Evolutionary conservation across 2,888 invertebrate species (phyloP).

Genomic region (Volucella zonaria): DNA sequence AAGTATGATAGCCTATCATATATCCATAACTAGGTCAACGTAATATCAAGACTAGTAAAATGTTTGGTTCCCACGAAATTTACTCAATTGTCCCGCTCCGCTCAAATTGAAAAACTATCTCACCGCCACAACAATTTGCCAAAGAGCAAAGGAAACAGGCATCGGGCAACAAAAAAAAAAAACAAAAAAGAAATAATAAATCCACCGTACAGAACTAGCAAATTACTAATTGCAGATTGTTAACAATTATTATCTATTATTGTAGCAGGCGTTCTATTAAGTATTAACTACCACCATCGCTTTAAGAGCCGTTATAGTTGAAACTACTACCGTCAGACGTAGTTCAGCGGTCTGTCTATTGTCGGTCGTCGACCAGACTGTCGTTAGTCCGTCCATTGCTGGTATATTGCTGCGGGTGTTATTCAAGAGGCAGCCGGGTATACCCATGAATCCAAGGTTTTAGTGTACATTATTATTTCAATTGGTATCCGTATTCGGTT

Average conservation of each 20-base stretch:
- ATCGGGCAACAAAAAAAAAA: background rate
- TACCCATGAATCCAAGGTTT: conserved; percentile 65
- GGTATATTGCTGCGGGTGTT: conserved; percentile 65
- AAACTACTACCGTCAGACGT: conserved; percentile 10
- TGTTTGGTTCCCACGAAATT: conserved; percentile 66
- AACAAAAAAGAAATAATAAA: conserved; percentile 12
- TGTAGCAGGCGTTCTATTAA: conserved; percentile 70
- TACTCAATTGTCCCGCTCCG: conserved; percentile 46
- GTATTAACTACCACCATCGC: conserved; percentile 51
- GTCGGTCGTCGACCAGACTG: conserved; percentile 18
- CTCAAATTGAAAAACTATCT: conserved; percentile 60
- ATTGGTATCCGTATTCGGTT: conserved; percentile 73
- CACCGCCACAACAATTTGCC: conserved; percentile 44
- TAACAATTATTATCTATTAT: conserved; percentile 74
- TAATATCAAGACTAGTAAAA: conserved; percentile 16
- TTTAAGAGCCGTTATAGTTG: conserved; percentile 58
- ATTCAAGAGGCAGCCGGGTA: conserved; percentile 58
- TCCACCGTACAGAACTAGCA: conserved; percentile 49
- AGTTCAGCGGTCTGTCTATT: conserved; percentile 3
- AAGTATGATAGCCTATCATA: conserved; percentile 21
- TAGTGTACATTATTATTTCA: conserved; percentile 64
- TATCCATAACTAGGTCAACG: conserved; percentile 40
- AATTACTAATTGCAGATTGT: conserved; percentile 73
- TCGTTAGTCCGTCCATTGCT: conserved; percentile 7
- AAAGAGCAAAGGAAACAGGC: conserved; percentile 7